phyloP scores from a whole-genome alignment of 2,113 vertebrate genomes.

The Balaeniceps rex region DNA sequence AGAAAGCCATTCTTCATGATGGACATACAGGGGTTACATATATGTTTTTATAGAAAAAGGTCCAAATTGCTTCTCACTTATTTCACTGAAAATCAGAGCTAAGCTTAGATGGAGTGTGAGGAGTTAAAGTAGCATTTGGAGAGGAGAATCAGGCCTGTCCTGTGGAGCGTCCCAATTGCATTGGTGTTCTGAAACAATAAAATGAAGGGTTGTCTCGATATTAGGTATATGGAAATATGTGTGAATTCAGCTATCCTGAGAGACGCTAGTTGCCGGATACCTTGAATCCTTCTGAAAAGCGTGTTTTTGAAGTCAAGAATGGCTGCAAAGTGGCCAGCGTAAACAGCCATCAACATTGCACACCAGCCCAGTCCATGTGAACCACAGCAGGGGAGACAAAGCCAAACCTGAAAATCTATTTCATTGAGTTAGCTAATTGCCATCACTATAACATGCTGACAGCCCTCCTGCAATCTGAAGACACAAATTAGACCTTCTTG shows the following conservation, averaged over 20 bases:
- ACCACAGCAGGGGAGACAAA: neutral
- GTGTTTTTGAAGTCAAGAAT: neutral
- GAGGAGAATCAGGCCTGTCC: neutral
- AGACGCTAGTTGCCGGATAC: neutral
- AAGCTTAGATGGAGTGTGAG: neutral
- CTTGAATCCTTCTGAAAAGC: neutral
- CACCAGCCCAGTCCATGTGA: neutral
- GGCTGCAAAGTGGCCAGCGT: neutral
- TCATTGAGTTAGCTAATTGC: neutral
- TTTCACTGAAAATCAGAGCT: neutral
- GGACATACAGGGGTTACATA: neutral
- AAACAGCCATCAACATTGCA: neutral
- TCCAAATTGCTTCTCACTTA: neutral
- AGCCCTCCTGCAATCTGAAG: neutral
- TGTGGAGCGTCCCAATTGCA: neutral
- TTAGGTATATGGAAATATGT: neutral
- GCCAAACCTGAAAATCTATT: neutral
- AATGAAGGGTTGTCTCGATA: neutral
- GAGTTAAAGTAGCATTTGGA: neutral
- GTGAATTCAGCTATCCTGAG: neutral
- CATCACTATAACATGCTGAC: neutral
- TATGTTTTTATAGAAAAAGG: neutral
- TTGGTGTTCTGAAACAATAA: neutral
- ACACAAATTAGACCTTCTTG: neutral
- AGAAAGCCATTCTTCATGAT: neutral